A percentile compares a stretch with the other conserved stretches of the same genome.
Evolutionary conservation across 2,888 invertebrate genomes (phyloP).

Genomic region (Napeogenes sylphis): DNA sequence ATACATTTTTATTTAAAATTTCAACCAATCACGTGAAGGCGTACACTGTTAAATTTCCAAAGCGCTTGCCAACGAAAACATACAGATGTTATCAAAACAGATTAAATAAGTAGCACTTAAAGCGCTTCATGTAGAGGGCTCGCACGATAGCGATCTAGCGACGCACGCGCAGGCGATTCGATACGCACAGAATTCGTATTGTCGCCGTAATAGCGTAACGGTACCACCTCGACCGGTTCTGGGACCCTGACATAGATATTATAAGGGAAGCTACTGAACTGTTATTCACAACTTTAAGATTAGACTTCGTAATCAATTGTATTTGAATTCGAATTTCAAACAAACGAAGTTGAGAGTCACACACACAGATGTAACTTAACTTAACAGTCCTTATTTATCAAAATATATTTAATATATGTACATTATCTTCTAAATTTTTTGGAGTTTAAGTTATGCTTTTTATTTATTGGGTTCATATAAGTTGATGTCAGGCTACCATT

Average conservation of each 20-base stretch:
- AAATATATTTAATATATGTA: too few species aligned
- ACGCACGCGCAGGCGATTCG: conserved; percentile 49
- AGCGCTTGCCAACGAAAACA: background rate
- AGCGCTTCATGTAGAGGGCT: conserved; percentile 20
- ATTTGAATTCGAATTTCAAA: too few species aligned
- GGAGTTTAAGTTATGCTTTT: too few species aligned
- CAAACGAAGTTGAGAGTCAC: too few species aligned
- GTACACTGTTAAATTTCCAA: too few species aligned
- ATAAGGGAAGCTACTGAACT: conserved; percentile 37
- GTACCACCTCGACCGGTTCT: conserved; percentile 33
- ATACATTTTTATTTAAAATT: too few species aligned
- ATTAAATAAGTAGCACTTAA: conserved; percentile 4
- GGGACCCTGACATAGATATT: conserved; percentile 37
- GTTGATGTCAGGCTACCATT: conserved; percentile 21
- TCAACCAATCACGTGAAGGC: too few species aligned
- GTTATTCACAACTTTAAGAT: conserved; percentile 14
- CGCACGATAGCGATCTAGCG: conserved; percentile 40
- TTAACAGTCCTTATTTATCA: too few species aligned
- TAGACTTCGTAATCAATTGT: background rate
- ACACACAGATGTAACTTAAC: too few species aligned
- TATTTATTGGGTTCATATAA: too few species aligned
- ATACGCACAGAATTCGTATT: conserved; percentile 49
- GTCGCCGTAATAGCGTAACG: conserved; percentile 50
- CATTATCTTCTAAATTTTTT: too few species aligned
- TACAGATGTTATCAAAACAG: background rate